Conservation (phyloP, 2,113 vertebrate species). For the Pitta sordida region DNA sequence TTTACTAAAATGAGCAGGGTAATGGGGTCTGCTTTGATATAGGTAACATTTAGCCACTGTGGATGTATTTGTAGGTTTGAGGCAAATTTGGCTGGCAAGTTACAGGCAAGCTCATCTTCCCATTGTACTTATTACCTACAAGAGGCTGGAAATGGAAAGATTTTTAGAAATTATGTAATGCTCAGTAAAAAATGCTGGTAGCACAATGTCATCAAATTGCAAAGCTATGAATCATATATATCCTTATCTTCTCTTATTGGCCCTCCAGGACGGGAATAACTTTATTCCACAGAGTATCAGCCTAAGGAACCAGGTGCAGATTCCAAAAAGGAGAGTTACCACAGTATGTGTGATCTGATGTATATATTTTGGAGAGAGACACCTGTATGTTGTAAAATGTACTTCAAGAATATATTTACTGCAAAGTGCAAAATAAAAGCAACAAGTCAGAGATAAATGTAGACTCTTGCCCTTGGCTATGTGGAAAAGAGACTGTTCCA, state of each 20-base stretch:
- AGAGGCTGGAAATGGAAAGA: not conserved
- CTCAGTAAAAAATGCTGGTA: not conserved
- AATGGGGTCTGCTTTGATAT: not conserved
- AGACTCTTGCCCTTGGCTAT: not conserved
- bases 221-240: not conserved
- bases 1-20: not conserved
- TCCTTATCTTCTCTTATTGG: not conserved
- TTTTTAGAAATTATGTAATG: not conserved
- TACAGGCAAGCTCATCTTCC: not conserved
- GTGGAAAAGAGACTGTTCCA: not conserved
- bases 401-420: not conserved
- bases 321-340: not conserved
- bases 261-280: not conserved
- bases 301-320: not conserved
- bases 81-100: not conserved
- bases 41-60: not conserved
- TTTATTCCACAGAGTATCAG: not conserved
- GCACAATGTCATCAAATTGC: not conserved
- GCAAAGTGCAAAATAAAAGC: not conserved
- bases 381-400: not conserved
- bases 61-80: not conserved
- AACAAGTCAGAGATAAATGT: not conserved
- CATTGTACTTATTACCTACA: not conserved
- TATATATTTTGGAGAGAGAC: not conserved
- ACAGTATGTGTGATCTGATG: not conserved